Evolutionary conservation across 2,888 invertebrate species (phyloP).

Genomic region (Spisula solida): DNA sequence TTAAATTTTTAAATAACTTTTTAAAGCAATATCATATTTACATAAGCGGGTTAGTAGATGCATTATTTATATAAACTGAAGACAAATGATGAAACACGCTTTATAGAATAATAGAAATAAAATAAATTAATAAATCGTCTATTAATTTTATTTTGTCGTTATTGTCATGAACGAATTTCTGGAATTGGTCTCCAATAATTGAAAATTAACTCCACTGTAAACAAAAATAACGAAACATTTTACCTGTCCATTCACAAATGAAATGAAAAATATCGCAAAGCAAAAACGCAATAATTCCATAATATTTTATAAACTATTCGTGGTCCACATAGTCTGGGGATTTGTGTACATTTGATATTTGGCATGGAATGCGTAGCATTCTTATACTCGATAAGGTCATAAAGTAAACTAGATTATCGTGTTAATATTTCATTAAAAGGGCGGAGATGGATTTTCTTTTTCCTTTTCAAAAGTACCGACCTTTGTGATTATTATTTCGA

Average conservation of each 20-base stretch:
- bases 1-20: no score
- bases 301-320: background rate
- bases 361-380: background rate
- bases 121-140: background rate
- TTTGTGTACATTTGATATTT: background rate
- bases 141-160: background rate
- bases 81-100: background rate
- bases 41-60: no score
- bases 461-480: no score
- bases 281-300: background rate
- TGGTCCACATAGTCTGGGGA: background rate
- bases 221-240: background rate
- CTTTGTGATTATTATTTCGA: no score
- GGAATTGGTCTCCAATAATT: no score
- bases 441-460: no score
- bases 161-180: background rate
- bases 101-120: background rate
- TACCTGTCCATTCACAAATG: background rate
- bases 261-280: background rate
- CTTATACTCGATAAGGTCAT: background rate
- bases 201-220: background rate
- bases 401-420: no score
- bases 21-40: no score
- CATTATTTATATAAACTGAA: no score
- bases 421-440: no score